Percentiles rank a stretch among this genome's conserved stretches.
Conservation (phyloP, 2,888 invertebrate genomes). For the Dioctria rufipes region DNA sequence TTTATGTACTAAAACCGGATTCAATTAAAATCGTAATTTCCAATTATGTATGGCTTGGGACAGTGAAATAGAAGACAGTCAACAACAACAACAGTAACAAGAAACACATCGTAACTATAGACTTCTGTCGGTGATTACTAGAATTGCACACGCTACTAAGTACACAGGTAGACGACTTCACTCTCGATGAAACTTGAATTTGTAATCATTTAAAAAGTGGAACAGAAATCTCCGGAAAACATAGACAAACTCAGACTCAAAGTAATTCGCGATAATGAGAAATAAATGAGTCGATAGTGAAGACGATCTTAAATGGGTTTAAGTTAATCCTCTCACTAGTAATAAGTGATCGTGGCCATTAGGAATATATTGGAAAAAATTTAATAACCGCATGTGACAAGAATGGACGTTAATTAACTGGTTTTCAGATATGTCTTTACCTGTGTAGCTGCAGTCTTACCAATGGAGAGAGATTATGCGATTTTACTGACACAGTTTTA, state of each 20-base stretch:
- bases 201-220: neutral
- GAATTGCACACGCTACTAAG: neutral
- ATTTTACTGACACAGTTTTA: too few species aligned
- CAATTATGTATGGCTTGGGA: conserved; percentile 3
- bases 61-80: conserved; percentile 22
- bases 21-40: conserved; percentile 11
- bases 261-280: too few species aligned
- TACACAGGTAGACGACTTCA: neutral
- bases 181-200: conserved; percentile 17
- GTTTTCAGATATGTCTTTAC: too few species aligned
- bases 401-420: neutral
- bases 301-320: neutral
- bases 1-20: conserved; percentile 20
- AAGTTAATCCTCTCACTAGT: neutral
- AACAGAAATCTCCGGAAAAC: conserved; percentile 8
- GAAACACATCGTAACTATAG: neutral
- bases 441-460: too few species aligned
- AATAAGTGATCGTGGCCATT: conserved; percentile 1
- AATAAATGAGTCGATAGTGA: neutral
- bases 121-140: neutral
- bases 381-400: neutral
- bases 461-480: too few species aligned
- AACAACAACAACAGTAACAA: conserved; percentile 2
- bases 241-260: too few species aligned
- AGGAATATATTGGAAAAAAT: neutral